A percentile compares a stretch with the other conserved stretches of the same genome.
phyloP scores from a whole-genome alignment of 2,888 invertebrate genomes.

The Camptogramma bilineatum region DNA sequence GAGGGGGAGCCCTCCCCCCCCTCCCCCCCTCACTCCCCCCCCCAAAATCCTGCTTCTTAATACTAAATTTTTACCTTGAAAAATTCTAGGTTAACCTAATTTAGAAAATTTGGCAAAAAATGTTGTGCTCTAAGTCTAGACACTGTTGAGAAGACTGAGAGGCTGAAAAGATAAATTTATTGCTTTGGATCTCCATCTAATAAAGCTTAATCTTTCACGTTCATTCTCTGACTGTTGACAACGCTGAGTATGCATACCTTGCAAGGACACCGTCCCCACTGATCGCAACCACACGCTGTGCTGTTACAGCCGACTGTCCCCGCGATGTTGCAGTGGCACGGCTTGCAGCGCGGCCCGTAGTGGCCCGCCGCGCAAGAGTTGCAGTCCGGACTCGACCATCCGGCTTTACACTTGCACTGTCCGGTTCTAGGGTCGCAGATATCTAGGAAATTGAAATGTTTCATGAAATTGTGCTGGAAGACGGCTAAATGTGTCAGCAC shows the following conservation, averaged over 20 bases:
- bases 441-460: slow-evolving; percentile 83
- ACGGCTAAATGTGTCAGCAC: not conserved
- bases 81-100: too few relatives aligned
- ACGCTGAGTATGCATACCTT: slow-evolving; percentile 87
- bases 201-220: too few relatives aligned
- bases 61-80: too few relatives aligned
- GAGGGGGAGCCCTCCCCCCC: too few relatives aligned
- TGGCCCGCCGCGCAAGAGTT: slow-evolving; percentile 93
- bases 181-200: too few relatives aligned
- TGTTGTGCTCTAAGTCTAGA: too few relatives aligned
- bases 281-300: slow-evolving; percentile 89
- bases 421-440: slow-evolving; percentile 87
- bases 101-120: too few relatives aligned
- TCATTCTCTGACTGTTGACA: too few relatives aligned
- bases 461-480: not conserved
- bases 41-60: too few relatives aligned
- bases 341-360: slow-evolving; percentile 94
- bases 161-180: too few relatives aligned
- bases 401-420: slow-evolving; percentile 90
- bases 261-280: slow-evolving; percentile 94
- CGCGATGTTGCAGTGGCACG: slow-evolving; percentile 92
- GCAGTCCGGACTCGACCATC: slow-evolving; percentile 92
- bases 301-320: slow-evolving; percentile 87
- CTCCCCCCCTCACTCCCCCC: too few relatives aligned
- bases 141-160: too few relatives aligned